Base-by-base conservation (phyloP, 2,113 vertebrate genomes). In the Struthio camelus region DNA sequence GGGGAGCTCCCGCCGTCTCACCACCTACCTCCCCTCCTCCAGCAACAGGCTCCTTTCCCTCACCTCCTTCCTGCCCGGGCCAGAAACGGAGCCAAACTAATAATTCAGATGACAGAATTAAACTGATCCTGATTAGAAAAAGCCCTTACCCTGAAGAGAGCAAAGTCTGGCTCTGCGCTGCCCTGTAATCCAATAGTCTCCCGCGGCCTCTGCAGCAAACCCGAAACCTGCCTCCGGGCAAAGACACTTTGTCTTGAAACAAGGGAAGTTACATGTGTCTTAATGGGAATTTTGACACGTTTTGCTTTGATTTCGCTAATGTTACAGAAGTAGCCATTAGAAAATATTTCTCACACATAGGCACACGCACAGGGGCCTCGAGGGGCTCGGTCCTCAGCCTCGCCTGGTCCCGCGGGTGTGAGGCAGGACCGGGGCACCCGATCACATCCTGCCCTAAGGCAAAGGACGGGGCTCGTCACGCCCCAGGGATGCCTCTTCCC, bases 91-190 rank as follows among this genome's bases (percentile, higher is more conserved):
- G 94, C 73, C 91, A 96, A 93, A 65, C 53, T 96, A 96, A 95
- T 97, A 95, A 97, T 91, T 77, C 89, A 86, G 97, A 94, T 96
- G 92, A 93, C 93, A 95, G 96, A 97, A 97, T 97, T 97, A 97
- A 96, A 95, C 79, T 78, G 91, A 95, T 97, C 80, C 89, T 97
- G 97, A 96, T 97, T 96, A 97, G 94, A 83, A 94, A 96, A 97
- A 91, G 48, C 83, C 90, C 75, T 88, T 90, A 75, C 94, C 89
- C 91, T 24, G 50, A 93, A 93, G 86, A 97, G 88, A 94, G 90
- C 84, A 75, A 93, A 89, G 67, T 65, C 89, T 86, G 91, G 84
- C 86, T 96, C 69, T 0, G 40, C 28, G 81, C 93, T 96, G 89
- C 70, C n/a, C 86, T 95, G 96, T 96, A 97, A 97, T 80, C 90